A percentile compares a stretch with the other conserved stretches of the same genome.
phyloP scores from a whole-genome alignment of 2,113 vertebrate species.

The Myrmophylax atrothorax region DNA sequence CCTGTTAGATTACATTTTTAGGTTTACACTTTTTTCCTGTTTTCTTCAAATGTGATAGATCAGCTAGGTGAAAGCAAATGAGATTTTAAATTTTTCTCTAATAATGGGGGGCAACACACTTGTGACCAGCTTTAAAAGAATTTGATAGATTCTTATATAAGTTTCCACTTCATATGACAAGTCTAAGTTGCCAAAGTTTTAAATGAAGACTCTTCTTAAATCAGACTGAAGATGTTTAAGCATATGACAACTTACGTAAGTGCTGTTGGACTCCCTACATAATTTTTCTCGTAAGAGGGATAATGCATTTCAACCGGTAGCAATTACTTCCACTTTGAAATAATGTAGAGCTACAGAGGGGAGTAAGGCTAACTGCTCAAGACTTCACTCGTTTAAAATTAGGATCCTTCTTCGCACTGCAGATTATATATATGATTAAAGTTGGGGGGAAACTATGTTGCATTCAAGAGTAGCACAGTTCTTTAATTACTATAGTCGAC shows the following conservation, averaged over 20 bases:
- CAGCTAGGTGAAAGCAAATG: not conserved
- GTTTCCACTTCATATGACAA: slow-evolving; percentile 1
- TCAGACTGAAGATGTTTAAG: not conserved
- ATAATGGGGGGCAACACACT: slow-evolving; percentile 40
- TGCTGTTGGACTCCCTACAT: not conserved
- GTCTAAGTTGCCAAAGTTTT: not conserved
- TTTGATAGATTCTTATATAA: slow-evolving; percentile 13
- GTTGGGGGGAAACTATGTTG: not conserved
- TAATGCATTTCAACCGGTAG: slow-evolving; percentile 7
- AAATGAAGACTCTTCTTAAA: not conserved
- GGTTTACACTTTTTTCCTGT: not conserved
- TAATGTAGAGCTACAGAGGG: not conserved
- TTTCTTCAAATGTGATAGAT: slow-evolving; percentile 2
- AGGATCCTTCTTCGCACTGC: not conserved
- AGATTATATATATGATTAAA: not conserved
- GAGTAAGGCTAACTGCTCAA: not conserved
- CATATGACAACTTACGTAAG: not conserved
- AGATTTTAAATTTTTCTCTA: slow-evolving; percentile 40
- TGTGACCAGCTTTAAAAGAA: slow-evolving; percentile 17
- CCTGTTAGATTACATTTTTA: slow-evolving; percentile 54
- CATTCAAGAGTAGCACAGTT: not conserved
- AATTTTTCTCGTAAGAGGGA: not conserved
- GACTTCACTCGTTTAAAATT: not conserved
- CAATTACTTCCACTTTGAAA: not conserved
- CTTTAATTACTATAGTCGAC: not conserved